Conservation (phyloP, 2,113 vertebrate species). For the Psophia crepitans region DNA sequence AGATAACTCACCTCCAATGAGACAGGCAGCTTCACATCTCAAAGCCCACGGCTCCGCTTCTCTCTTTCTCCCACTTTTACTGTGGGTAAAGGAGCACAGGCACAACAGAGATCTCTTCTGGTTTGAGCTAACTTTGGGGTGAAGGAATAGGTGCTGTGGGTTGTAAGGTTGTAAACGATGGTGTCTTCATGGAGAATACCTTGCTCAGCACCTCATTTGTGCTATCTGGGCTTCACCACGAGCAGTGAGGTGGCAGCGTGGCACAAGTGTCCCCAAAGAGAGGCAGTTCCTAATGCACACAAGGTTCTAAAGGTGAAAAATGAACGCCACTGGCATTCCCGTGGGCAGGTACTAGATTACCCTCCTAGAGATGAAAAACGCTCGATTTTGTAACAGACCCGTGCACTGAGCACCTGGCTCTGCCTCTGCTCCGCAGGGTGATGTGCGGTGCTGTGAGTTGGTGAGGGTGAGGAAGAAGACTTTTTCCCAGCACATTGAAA, state of each 20-base stretch:
- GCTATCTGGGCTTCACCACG: rapidly evolving
- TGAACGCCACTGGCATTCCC: too few relatives aligned
- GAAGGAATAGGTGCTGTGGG: background rate
- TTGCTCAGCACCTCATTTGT: background rate
- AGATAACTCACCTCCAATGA: background rate
- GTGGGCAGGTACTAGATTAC: rapidly evolving
- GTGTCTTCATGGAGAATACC: too few relatives aligned
- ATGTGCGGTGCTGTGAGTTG: rapidly evolving
- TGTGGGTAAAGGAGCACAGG: background rate
- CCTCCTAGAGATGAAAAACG: too few relatives aligned
- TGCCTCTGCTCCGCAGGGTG: rapidly evolving
- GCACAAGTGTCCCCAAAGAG: background rate
- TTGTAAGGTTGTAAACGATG: background rate
- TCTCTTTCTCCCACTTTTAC: background rate
- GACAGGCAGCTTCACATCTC: background rate
- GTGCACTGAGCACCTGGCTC: rapidly evolving
- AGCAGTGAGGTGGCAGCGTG: rapidly evolving
- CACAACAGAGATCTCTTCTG: background rate
- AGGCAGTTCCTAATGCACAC: background rate
- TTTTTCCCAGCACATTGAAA: background rate
- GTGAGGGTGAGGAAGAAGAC: background rate
- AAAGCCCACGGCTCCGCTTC: background rate
- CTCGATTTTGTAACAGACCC: background rate
- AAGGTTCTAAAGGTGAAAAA: background rate
- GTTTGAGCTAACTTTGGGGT: background rate